A percentile compares a stretch with the other conserved stretches of the same genome.
These are phyloP conservation scores for Metaphire vulgaris DNA, from an alignment of 1,140 invertebrate species.

Conservation along the genomic window DNA sequence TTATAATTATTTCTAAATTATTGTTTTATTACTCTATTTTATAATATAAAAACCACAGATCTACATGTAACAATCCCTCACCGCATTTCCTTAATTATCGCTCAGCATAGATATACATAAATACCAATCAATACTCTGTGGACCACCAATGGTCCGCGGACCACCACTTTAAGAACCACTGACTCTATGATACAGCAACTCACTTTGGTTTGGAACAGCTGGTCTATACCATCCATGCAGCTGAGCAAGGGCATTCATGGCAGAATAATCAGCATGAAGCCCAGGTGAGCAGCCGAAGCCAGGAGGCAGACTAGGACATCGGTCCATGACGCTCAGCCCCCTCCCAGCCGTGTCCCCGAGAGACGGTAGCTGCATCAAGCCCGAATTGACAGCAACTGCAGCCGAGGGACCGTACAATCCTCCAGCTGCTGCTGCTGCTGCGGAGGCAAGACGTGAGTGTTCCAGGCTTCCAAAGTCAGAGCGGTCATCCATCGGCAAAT, in stretches of 20 bases:
- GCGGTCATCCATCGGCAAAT: background rate
- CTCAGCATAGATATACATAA: too few relatives aligned
- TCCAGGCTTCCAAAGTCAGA: background rate
- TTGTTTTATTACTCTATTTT: too few relatives aligned
- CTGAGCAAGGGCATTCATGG: background rate
- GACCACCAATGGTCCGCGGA: too few relatives aligned
- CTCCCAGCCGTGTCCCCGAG: background rate
- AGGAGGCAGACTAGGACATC: background rate
- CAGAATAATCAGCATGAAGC: background rate
- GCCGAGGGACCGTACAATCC: background rate
- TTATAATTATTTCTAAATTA: too few relatives aligned
- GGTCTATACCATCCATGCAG: background rate
- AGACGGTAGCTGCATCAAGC: background rate
- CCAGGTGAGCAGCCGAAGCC: background rate
- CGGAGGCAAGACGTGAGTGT: background rate
- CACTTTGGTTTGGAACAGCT: background rate
- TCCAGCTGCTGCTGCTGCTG: background rate
- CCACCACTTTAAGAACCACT: too few relatives aligned
- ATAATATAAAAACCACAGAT: too few relatives aligned
- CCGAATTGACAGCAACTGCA: background rate
- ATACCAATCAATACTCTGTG: too few relatives aligned
- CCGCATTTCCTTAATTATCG: too few relatives aligned
- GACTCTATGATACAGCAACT: too few relatives aligned
- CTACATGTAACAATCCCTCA: too few relatives aligned
- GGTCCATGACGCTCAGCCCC: background rate